These are phyloP conservation scores for Rutpela maculata DNA, from an alignment of 2,888 invertebrate species.

Conservation along the genomic window DNA sequence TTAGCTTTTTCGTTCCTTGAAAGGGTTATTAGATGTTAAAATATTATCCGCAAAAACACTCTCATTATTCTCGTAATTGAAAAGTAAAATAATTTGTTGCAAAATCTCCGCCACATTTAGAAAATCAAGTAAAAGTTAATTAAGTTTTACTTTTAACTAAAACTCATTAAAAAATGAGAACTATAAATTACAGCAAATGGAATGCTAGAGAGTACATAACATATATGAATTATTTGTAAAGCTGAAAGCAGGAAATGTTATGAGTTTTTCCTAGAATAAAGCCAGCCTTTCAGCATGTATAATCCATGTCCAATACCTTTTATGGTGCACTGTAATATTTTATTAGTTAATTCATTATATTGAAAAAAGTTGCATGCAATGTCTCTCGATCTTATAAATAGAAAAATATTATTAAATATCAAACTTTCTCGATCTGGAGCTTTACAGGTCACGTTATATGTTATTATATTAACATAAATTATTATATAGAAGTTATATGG, in stretches of 20 bases:
- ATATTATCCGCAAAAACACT: no score
- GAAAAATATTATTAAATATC: constrained; percentile 19
- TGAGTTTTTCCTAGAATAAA: constrained; percentile 30
- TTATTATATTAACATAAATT: neutral
- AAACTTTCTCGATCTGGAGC: constrained; percentile 11
- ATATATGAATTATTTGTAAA: constrained; percentile 22
- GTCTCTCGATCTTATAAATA: constrained; percentile 5
- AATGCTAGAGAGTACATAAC: constrained; percentile 8
- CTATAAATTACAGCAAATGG: neutral
- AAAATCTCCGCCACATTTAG: no score
- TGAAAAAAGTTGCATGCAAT: constrained; percentile 29
- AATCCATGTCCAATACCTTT: constrained; percentile 35
- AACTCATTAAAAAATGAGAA: neutral
- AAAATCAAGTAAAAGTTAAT: neutral
- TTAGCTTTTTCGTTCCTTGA: no score
- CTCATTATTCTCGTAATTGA: no score
- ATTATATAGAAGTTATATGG: neutral
- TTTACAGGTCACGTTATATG: neutral
- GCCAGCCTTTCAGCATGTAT: constrained; percentile 29
- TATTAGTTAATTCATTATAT: constrained; percentile 35
- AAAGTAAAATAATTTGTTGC: no score
- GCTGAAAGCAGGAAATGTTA: constrained; percentile 23
- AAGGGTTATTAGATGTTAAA: no score
- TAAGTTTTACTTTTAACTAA: neutral
- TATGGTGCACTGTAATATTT: constrained; percentile 29